phyloP scores from a whole-genome alignment of 2,113 vertebrate species.

The Meles meles region DNA sequence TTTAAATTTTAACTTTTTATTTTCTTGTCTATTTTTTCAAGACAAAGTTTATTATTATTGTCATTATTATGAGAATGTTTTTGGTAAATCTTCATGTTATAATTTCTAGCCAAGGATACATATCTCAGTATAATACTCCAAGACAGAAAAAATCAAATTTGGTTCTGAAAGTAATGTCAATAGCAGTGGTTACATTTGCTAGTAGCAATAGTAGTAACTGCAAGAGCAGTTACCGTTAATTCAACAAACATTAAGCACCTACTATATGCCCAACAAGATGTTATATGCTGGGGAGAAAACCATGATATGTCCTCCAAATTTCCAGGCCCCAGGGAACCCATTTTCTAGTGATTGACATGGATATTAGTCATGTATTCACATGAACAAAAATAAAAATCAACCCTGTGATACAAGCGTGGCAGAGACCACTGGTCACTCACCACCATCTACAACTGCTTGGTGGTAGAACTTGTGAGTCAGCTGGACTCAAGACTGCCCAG shows the following conservation, averaged over 20 bases:
- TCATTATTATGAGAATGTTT: background rate
- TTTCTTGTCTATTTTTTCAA: background rate
- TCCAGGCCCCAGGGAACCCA: background rate
- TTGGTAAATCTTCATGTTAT: background rate
- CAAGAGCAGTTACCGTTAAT: background rate
- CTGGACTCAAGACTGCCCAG: background rate
- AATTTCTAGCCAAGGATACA: background rate
- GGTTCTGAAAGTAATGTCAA: background rate
- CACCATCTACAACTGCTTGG: rapidly evolving
- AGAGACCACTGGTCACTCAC: background rate
- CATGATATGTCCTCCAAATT: rapidly evolving
- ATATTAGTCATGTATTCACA: background rate
- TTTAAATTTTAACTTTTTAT: background rate
- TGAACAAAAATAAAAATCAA: background rate
- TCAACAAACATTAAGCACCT: background rate
- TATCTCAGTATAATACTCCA: background rate
- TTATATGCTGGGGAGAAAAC: background rate
- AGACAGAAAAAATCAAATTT: background rate
- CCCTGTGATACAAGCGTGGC: rapidly evolving
- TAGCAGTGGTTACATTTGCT: background rate
- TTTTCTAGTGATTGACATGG: background rate
- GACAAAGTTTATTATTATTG: background rate
- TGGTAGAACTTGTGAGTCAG: background rate
- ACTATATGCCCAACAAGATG: rapidly evolving
- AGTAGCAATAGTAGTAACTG: too few relatives aligned